Percentiles rank a stretch among this genome's conserved stretches.
Evolutionary conservation across 2,113 vertebrate genomes (phyloP).

Genomic region (Meriones unguiculatus): DNA sequence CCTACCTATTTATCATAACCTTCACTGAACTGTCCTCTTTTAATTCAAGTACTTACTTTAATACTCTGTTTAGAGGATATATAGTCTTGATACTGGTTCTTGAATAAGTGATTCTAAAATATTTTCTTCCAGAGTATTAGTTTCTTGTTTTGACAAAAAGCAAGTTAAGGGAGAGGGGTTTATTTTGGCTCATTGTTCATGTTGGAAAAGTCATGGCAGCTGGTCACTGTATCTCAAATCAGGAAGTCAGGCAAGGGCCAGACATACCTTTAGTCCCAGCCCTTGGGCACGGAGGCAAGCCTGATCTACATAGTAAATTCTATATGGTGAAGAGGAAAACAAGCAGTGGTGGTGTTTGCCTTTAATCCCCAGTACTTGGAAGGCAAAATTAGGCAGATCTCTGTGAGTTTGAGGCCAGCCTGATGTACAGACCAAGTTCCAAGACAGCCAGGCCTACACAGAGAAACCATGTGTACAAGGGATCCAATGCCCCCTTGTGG

Average conservation of each 20-base stretch:
- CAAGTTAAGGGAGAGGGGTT: neutral
- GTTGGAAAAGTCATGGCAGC: neutral
- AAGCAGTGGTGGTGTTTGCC: rapidly evolving
- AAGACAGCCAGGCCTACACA: neutral
- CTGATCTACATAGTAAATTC: neutral
- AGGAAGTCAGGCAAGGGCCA: neutral
- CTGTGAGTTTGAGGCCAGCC: neutral
- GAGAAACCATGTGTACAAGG: neutral
- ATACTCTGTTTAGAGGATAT: neutral
- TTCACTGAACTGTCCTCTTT: neutral
- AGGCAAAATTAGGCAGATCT: neutral
- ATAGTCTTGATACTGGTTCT: neutral
- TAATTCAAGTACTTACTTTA: neutral
- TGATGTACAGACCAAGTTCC: neutral
- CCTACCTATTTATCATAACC: neutral
- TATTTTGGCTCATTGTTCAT: neutral
- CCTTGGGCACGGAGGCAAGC: neutral
- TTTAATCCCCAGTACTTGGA: neutral
- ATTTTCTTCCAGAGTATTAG: neutral
- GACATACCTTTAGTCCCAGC: neutral
- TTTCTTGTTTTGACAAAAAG: neutral
- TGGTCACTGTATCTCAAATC: neutral
- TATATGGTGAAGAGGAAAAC: neutral
- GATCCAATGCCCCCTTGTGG: neutral
- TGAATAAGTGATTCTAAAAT: neutral